Conservation (phyloP, 2,888 invertebrate genomes). For the Chloroclystis v-ata region DNA sequence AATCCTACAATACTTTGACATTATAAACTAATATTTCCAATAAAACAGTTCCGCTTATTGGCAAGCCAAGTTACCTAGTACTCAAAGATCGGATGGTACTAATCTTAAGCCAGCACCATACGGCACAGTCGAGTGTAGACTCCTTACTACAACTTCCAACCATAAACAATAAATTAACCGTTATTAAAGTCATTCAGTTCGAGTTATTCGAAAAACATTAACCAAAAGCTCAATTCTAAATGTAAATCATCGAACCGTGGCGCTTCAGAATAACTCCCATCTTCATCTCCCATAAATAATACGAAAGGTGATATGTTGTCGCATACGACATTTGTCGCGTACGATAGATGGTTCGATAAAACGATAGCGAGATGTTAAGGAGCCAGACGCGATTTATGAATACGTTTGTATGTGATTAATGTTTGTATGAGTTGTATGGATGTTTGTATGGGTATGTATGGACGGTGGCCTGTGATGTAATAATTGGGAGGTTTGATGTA, state of each 20-base stretch:
- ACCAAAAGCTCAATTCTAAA: background rate
- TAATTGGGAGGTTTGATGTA: too few relatives aligned
- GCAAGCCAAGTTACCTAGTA: too few relatives aligned
- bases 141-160: too few relatives aligned
- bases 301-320: conserved; percentile 20
- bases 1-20: too few relatives aligned
- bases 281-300: conserved; percentile 19
- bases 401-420: conserved; percentile 47
- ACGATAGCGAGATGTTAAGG: conserved; percentile 24
- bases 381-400: conserved; percentile 48
- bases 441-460: background rate
- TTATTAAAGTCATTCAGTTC: too few relatives aligned
- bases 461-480: background rate
- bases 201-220: too few relatives aligned
- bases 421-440: background rate
- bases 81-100: too few relatives aligned
- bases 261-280: conserved; percentile 1
- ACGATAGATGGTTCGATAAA: conserved; percentile 16
- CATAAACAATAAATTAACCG: too few relatives aligned
- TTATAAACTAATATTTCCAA: too few relatives aligned
- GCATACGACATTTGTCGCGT: conserved; percentile 17
- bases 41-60: too few relatives aligned
- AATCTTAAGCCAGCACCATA: too few relatives aligned
- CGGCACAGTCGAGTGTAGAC: too few relatives aligned
- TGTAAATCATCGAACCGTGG: conserved; percentile 1